Evolutionary conservation across 2,888 invertebrate genomes (phyloP).

Genomic region (Leptinotarsa rubiginosa): DNA sequence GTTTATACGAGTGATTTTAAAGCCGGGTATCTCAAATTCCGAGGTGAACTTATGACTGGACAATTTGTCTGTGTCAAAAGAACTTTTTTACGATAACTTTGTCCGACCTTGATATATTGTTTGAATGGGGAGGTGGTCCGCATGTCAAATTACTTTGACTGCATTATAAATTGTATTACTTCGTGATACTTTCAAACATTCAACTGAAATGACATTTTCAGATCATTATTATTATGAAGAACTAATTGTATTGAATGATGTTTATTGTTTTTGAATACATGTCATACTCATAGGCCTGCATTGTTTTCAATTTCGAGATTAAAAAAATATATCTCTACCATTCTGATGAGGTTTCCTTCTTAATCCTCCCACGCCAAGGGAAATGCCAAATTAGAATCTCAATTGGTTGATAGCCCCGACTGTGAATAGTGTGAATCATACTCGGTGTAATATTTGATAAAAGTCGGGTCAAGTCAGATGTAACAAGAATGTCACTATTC

Average conservation of each 20-base stretch:
- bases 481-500: background rate
- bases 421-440: slow-evolving; percentile 36
- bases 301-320: background rate
- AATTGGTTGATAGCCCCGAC: slow-evolving; percentile 34
- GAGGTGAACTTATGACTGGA: too few species aligned
- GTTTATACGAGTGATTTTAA: too few species aligned
- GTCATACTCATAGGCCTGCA: background rate
- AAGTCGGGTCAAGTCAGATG: slow-evolving; percentile 2
- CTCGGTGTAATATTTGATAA: slow-evolving; percentile 24
- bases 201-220: background rate
- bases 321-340: background rate
- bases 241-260: too few species aligned
- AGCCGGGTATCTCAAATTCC: too few species aligned
- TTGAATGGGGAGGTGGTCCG: too few species aligned
- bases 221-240: background rate
- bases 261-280: too few species aligned
- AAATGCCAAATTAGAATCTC: slow-evolving; percentile 45
- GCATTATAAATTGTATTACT: too few species aligned
- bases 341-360: slow-evolving; percentile 13
- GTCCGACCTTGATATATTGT: too few species aligned
- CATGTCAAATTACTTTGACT: too few species aligned
- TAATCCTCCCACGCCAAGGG: slow-evolving; percentile 43
- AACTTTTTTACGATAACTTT: too few species aligned
- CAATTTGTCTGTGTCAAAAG: too few species aligned
- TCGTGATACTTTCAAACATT: too few species aligned